Percentiles rank a stretch among this genome's conserved stretches.
phyloP scores from a whole-genome alignment of 2,113 vertebrate species.

The Pachyramphus minor region DNA sequence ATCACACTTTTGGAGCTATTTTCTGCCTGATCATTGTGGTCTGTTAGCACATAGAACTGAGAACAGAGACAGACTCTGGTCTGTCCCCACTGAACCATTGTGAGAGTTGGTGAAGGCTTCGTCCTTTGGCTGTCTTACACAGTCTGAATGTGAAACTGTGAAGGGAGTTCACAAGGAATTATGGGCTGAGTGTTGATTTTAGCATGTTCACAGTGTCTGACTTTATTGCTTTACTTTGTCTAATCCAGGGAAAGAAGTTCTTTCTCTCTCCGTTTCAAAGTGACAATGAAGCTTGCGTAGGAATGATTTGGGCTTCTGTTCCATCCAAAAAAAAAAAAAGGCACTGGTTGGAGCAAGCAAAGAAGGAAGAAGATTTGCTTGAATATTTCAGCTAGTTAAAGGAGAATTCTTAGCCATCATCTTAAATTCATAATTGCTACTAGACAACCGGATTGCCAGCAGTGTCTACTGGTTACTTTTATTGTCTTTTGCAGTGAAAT shows the following conservation, averaged over 20 bases:
- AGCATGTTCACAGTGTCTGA: background rate
- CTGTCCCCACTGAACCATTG: background rate
- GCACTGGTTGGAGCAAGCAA: background rate
- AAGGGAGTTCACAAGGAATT: background rate
- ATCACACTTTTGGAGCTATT: background rate
- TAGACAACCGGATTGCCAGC: background rate
- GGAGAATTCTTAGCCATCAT: background rate
- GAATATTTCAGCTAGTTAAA: background rate
- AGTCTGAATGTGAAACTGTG: background rate
- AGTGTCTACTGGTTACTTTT: background rate
- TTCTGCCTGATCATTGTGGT: rapidly evolving
- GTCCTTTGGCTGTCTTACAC: background rate
- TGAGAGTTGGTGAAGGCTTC: background rate
- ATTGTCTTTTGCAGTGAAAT: background rate
- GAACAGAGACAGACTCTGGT: background rate
- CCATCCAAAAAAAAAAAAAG: background rate
- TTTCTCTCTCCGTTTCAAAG: background rate
- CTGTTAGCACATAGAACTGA: background rate
- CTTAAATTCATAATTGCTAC: background rate
- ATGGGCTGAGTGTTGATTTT: background rate
- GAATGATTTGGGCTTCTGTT: background rate
- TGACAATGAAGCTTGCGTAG: background rate
- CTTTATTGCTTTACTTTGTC: background rate
- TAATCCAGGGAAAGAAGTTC: background rate
- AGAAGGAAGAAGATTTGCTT: background rate